Base-by-base conservation (phyloP, 1,140 invertebrate species). In the Drosophila athabasca region DNA sequence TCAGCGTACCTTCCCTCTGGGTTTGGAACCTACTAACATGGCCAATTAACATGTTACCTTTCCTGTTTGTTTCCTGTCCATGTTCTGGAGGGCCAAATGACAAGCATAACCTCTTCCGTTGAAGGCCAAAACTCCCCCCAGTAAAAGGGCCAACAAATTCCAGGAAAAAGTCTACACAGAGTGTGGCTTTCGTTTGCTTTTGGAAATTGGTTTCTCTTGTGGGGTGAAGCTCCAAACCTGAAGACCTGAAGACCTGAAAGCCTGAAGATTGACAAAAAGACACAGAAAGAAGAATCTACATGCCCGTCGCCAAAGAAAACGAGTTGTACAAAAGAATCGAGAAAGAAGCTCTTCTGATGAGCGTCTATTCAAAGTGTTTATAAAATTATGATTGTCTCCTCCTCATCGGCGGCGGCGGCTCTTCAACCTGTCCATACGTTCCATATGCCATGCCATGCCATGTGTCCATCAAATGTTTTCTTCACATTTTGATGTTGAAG, bases 381-480 rank as follows among this genome's bases (percentile, higher is more conserved):
- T 9, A 26, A 31, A 54, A 69, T 31, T 55, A 68, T 67, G 35
- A 57, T 57, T 48, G 44, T 49, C 41, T 39, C 53, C 15, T 13
- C 17, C 1, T 19, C 17, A 19, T n/a, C 17, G 17, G 1, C 17
- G 17, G 1, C 39, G 11, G n/a, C 17, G n/a, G 15, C 54, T 48
- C 43, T 60, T 11, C 8, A 70, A 61, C 43, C 51, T 51, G 50
- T 60, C 65, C 17, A 19, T 19, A n/a, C n/a, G 17, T 19, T 19
- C 17, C 17, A n/a, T n/a, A n/a, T n/a, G n/a, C n/a, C n/a, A n/a
- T n/a, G n/a, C n/a, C n/a, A 19, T 19, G 17, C 17, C 50, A 35
- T 46, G 62, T 74, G 71, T 74, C 73, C 51, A 76, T 85, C 68
- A 83, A 83, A 76, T 39, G 46, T 62, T 78, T 73, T 74, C 60